Percentiles rank a stretch among this genome's conserved stretches.
Conservation (phyloP, 1,140 invertebrate genomes). For the Dolichoris vasculosae region DNA sequence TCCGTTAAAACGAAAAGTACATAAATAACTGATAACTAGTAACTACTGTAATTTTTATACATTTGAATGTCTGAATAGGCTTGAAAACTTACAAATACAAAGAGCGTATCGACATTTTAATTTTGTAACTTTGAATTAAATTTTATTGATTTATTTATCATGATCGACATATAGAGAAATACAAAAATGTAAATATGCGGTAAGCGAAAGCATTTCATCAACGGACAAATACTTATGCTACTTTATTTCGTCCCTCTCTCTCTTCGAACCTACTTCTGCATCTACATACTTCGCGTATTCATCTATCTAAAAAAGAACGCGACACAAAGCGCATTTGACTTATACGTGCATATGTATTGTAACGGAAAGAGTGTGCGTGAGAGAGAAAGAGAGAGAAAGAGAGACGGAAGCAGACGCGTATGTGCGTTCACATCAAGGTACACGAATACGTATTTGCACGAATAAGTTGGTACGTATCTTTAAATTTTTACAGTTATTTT, state of each 20-base stretch:
- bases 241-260: background rate
- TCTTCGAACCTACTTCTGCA: background rate
- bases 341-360: background rate
- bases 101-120: background rate
- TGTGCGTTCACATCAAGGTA: no score
- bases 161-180: background rate
- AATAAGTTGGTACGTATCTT: background rate
- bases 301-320: background rate
- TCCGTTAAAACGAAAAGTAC: no score
- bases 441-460: background rate
- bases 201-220: background rate
- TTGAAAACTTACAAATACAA: background rate
- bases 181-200: background rate
- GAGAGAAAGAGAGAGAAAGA: background rate
- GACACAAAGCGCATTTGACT: background rate
- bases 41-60: no score
- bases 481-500: background rate
- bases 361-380: background rate
- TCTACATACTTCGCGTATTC: background rate
- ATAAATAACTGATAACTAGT: no score
- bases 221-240: background rate
- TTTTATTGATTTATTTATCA: slow-evolving; percentile 19
- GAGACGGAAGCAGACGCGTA: no score
- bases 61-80: no score
- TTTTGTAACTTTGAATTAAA: background rate